Evolutionary conservation across 2,888 invertebrate species (phyloP), one percentile per base, ranked within the genome.

Genomic region (Ophion ellenae): DNA sequence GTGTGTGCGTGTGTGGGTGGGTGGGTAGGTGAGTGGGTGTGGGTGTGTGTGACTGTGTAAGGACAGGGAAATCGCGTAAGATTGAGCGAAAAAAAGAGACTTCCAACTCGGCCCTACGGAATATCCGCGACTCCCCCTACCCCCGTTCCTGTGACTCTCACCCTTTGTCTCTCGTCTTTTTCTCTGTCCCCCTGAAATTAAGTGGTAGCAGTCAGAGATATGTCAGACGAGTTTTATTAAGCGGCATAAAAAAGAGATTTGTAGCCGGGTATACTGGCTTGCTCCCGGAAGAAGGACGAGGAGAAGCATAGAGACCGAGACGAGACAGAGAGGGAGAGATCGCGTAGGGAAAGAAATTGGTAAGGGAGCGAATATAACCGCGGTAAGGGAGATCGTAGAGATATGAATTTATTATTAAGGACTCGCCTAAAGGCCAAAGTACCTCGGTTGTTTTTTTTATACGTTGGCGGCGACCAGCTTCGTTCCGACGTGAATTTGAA

Each of bases 331-430:
- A 11, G 64, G 66, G 80, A 57, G 59, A 59, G 66, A 78, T 32
- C 40, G 45, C 10, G 63, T 64, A 71, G 76, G 83, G 83, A 73
- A 36, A 70, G 45, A 61, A 69, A 75, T 81, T 75, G 75, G 76
- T 59, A 80, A 71, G 88, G 86, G 87, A 88, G 86, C 84, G 86
- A 87, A 78, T 70, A 78, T 71, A 75, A 83, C 83, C 82, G 83
- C 85, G 85, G 85, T 36, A 53, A 87, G 88, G 83, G 87, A 89
- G 90, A 73, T 78, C 80, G 90, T 89, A 87, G 91, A 91, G 92
- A 93, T 93, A 93, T 93, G 93, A 93, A 94, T 94, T 93, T 93
- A 93, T 93, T 93, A 93, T 94, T 92, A 92, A 93, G 91, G 90
- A 92, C 88, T 90, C 47, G 91, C 91, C 92, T 91, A 90, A 92